phyloP scores from a whole-genome alignment of 2,113 vertebrate species.

The Eira barbara region DNA sequence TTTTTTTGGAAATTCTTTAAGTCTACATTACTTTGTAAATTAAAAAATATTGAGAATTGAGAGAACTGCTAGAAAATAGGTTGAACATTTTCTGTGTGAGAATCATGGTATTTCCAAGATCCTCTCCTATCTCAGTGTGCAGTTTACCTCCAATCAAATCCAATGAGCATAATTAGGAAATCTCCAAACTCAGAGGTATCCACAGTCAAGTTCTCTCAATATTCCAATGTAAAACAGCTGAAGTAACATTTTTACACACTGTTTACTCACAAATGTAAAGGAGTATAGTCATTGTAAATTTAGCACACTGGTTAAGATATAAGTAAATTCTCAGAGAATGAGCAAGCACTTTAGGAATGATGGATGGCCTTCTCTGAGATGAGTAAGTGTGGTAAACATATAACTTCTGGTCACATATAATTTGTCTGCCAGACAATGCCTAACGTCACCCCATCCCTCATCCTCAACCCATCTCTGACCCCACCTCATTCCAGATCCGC shows the following conservation, averaged over 20 bases:
- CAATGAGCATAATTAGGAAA: neutral
- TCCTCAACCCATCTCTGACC: constrained; percentile 55
- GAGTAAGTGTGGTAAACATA: constrained; percentile 39
- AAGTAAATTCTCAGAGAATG: constrained; percentile 14
- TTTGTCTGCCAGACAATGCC: constrained; percentile 52
- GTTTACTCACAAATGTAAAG: neutral
- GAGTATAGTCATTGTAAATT: neutral
- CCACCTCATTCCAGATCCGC: neutral
- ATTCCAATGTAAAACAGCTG: neutral
- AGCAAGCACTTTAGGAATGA: neutral
- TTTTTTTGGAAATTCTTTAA: neutral
- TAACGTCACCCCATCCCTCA: constrained; percentile 46
- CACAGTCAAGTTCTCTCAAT: neutral
- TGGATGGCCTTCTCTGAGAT: neutral
- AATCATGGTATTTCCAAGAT: neutral
- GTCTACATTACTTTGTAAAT: neutral
- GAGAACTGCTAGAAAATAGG: neutral
- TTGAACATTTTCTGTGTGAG: neutral
- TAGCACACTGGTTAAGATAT: neutral
- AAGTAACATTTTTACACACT: neutral
- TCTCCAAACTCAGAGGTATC: neutral
- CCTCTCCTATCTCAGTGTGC: too few relatives aligned
- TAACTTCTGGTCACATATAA: constrained; percentile 47
- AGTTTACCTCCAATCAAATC: neutral
- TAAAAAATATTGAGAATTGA: constrained; percentile 2